phyloP scores from a whole-genome alignment of 37 sponge, comb jelly and placozoan genomes.

The Trichoplax adhaerens region DNA sequence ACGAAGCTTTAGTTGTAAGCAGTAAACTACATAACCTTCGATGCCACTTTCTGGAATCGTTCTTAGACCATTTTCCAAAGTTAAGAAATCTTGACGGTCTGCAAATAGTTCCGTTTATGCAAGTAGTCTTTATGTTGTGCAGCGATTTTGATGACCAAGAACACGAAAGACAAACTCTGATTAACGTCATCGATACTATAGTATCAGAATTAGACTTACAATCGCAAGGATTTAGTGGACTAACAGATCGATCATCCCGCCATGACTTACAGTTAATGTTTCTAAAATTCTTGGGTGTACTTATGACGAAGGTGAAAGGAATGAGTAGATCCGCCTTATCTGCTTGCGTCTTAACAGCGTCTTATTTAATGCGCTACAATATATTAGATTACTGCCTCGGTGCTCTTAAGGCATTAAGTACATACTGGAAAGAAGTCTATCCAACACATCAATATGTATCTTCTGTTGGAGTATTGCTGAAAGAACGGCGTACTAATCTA shows the following conservation, averaged over 20 bases:
- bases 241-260: slow-evolving; percentile 25
- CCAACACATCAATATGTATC: neutral
- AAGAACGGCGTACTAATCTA: slow-evolving; percentile 13
- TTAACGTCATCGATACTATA: neutral
- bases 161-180: slow-evolving; percentile 5
- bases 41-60: slow-evolving; percentile 17
- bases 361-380: neutral
- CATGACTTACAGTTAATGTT: slow-evolving; percentile 50
- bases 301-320: slow-evolving; percentile 28
- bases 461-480: slow-evolving; percentile 12
- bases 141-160: slow-evolving; percentile 1
- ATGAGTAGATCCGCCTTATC: too few relatives aligned
- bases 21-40: slow-evolving; percentile 13
- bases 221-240: slow-evolving; percentile 10
- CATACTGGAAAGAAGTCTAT: neutral
- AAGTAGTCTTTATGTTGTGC: slow-evolving; percentile 26
- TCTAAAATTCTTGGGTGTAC: slow-evolving; percentile 55
- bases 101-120: slow-evolving; percentile 35
- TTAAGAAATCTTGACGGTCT: slow-evolving; percentile 40
- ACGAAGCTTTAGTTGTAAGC: slow-evolving; percentile 1
- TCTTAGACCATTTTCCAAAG: slow-evolving; percentile 20
- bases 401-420: slow-evolving; percentile 24
- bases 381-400: slow-evolving; percentile 41
- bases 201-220: neutral
- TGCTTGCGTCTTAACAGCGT: too few relatives aligned